Evolutionary conservation across 2,888 invertebrate genomes (phyloP).

Genomic region (Ariolimax columbianus): DNA sequence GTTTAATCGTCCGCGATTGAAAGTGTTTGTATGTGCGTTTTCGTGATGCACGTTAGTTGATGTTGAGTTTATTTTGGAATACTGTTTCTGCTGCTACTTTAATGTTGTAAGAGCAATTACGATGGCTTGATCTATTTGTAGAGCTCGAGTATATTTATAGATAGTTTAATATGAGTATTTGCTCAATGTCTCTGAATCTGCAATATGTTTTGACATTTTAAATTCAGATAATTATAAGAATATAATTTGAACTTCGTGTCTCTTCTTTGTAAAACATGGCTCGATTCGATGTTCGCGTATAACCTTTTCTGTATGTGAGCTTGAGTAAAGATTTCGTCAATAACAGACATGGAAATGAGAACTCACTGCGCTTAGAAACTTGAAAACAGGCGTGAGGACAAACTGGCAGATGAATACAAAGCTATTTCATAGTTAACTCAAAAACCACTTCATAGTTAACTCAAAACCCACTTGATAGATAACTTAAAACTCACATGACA

Average conservation of each 20-base stretch:
- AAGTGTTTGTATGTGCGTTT: background rate
- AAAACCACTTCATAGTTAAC: no score
- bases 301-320: background rate
- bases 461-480: no score
- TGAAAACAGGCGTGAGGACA: no score
- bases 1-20: conserved; percentile 10
- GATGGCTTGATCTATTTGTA: background rate
- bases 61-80: background rate
- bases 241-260: background rate
- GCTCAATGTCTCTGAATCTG: background rate
- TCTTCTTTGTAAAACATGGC: background rate
- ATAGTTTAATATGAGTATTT: background rate
- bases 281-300: background rate
- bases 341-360: no score
- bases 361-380: no score
- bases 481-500: no score
- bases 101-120: background rate
- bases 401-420: no score
- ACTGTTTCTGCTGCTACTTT: background rate
- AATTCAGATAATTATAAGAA: background rate
- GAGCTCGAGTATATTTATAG: background rate
- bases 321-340: background rate
- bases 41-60: conserved; percentile 4
- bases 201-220: background rate
- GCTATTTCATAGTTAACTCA: no score